Conservation (phyloP, 1,140 invertebrate species). For the Phortica variegata region DNA sequence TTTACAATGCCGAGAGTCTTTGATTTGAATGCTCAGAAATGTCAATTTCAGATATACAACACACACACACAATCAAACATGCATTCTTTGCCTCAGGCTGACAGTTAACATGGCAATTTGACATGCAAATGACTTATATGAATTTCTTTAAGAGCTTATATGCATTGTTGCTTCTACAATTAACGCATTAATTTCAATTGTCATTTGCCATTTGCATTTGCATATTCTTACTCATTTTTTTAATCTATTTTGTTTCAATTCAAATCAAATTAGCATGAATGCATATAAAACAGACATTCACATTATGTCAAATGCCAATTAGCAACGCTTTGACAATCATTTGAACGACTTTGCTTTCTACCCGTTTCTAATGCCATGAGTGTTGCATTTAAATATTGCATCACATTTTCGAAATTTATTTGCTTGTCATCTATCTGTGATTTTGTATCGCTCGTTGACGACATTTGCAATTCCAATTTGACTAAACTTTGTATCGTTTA, state of each 20-base stretch:
- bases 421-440: no score
- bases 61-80: no score
- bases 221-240: conserved; percentile 2
- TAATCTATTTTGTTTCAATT: conserved; percentile 17
- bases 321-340: no score
- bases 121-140: not conserved
- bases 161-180: conserved; percentile 24
- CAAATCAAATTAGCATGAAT: conserved; percentile 26
- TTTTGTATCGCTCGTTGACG: not conserved
- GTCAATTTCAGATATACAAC: no score
- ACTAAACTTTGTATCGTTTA: conserved; percentile 10
- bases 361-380: no score
- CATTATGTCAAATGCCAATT: no score
- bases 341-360: no score
- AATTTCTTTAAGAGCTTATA: not conserved
- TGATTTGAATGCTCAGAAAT: conserved; percentile 19
- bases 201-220: conserved; percentile 12
- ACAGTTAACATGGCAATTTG: conserved; percentile 29
- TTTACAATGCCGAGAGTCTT: conserved; percentile 7
- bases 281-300: conserved; percentile 18
- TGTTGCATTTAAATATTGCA: no score
- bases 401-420: no score
- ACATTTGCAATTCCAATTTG: conserved; percentile 30
- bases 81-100: no score
- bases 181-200: conserved; percentile 26